A percentile compares a stretch with the other conserved stretches of the same genome.
Conservation (phyloP, 2,888 invertebrate genomes). For the Microchrysa polita region DNA sequence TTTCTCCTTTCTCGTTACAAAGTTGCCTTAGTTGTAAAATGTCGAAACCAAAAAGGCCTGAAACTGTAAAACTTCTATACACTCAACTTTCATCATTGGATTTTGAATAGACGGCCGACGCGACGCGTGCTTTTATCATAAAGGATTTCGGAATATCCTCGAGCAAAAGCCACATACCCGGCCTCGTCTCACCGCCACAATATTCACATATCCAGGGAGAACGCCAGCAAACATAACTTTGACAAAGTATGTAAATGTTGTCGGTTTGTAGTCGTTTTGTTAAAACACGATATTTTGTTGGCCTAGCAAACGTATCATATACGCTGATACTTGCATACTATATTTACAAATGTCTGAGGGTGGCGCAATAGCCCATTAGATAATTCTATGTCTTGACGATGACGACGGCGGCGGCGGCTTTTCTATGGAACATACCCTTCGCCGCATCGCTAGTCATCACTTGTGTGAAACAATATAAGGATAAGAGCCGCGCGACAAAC, state of each 20-base stretch:
- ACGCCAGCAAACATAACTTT: background rate
- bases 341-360: too few species aligned
- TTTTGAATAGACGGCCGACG: too few species aligned
- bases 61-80: too few species aligned
- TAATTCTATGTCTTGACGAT: conserved; percentile 24
- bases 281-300: background rate
- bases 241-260: conserved; percentile 24
- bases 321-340: background rate
- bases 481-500: background rate
- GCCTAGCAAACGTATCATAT: background rate
- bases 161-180: background rate
- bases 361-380: conserved; percentile 25
- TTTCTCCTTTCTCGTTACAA: too few species aligned
- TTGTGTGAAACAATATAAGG: background rate
- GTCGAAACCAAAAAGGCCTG: too few species aligned
- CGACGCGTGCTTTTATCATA: conserved; percentile 13
- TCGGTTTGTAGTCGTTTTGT: background rate
- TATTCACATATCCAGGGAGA: background rate
- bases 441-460: background rate
- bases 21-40: too few species aligned
- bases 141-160: conserved; percentile 24
- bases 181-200: background rate
- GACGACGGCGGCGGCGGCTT: too few species aligned
- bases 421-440: too few species aligned
- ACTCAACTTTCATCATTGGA: conserved; percentile 5